Base-by-base conservation (phyloP, 1,140 invertebrate species). In the Elymnias hypermnestra region DNA sequence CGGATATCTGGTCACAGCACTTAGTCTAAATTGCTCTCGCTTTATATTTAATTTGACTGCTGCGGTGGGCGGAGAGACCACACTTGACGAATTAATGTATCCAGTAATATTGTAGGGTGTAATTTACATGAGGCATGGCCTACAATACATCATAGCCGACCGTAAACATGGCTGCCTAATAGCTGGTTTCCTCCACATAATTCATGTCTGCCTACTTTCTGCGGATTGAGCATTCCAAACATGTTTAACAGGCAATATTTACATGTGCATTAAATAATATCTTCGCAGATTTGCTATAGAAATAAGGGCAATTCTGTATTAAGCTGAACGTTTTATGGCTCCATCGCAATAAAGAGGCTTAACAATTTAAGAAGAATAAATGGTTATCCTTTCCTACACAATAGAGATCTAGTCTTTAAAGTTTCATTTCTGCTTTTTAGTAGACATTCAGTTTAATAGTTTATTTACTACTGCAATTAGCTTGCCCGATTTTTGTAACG, bases 81-180 rank as follows among this genome's bases (percentile, higher is more conserved):
- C 61, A 63, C 56, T 53, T 53, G 60, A 53, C 61, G 50, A 46
- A 51, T 51, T 53, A 50, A 53, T 51, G 44, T 33, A 37, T 43
- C n/a, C n/a, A n/a, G n/a, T n/a, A n/a, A n/a, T n/a, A n/a, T n/a
- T n/a, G n/a, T n/a, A n/a, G n/a, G n/a, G n/a, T n/a, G n/a, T n/a
- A 42, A 21, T 22, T 19, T 37, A 13, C 51, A 46, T 46, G 33
- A 39, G 29, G 6, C 19, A 19, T 15, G 29, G 7, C 37, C 12
- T 33, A 15, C 10, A 13, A 41, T 41, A 31, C 31, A 28, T 43
- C 33, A 33, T 38, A n/a, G 39, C 10, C 22, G 38, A 3, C 29
- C 22, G 29, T 36, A 49, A 49, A 49, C 46, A 41, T 19, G 39
- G 29, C 39, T 29, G 38, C 45, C 31, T 37, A 37, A 49, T 42